These are phyloP conservation scores for Molorchus minor DNA, from an alignment of 2,888 invertebrate genomes.

Conservation along the genomic window DNA sequence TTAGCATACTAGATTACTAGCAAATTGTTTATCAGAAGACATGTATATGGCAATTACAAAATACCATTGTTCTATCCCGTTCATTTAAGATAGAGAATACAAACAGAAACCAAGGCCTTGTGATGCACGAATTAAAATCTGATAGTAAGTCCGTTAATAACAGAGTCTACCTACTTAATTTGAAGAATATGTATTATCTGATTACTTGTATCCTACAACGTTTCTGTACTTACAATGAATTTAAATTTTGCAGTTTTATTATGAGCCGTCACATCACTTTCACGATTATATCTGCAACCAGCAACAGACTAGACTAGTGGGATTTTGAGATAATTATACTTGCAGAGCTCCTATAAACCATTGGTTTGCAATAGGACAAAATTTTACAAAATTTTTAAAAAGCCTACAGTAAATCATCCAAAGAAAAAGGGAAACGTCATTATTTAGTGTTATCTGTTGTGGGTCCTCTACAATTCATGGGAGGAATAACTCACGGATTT, in stretches of 20 bases:
- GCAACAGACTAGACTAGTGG: too few relatives aligned
- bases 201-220: conserved; percentile 2
- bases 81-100: conserved; percentile 2
- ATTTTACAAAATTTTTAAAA: too few relatives aligned
- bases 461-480: too few relatives aligned
- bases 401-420: too few relatives aligned
- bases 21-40: conserved; percentile 2
- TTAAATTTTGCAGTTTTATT: neutral
- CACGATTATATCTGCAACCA: too few relatives aligned
- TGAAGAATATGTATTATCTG: conserved; percentile 12
- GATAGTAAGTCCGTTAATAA: conserved; percentile 13
- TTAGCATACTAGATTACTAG: neutral
- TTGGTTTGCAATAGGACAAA: too few relatives aligned
- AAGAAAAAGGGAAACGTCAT: too few relatives aligned
- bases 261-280: neutral
- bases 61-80: conserved; percentile 1
- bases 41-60: conserved; percentile 8
- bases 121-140: conserved; percentile 17
- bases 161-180: neutral
- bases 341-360: too few relatives aligned
- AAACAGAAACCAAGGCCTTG: neutral
- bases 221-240: neutral
- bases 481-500: too few relatives aligned
- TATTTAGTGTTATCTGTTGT: too few relatives aligned
- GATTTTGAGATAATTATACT: too few relatives aligned